Evolutionary conservation across 2,113 vertebrate genomes (phyloP).

Genomic region (Cyphomyrus discorhynchus): DNA sequence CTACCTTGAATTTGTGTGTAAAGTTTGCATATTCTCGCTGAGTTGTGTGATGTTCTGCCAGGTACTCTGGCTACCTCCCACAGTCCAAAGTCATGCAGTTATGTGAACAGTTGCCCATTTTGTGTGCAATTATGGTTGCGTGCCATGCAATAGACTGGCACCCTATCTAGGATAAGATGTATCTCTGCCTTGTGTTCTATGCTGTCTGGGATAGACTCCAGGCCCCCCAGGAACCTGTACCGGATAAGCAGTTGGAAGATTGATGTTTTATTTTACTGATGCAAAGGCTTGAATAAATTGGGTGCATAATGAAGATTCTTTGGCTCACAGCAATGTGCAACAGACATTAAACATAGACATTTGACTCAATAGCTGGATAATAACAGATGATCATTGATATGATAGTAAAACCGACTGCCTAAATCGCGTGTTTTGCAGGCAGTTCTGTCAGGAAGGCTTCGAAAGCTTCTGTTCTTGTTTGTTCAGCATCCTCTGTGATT

Average conservation of each 20-base stretch:
- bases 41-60: not conserved
- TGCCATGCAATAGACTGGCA: not conserved
- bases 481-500: not conserved
- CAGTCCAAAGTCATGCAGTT: not conserved
- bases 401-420: not conserved
- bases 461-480: not conserved
- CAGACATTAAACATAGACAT: not conserved
- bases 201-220: not conserved
- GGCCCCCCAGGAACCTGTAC: not conserved
- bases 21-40: not conserved
- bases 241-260: not conserved
- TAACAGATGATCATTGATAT: not conserved
- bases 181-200: not conserved
- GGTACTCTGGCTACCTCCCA: not conserved
- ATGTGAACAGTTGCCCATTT: not conserved
- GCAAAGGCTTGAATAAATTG: not conserved
- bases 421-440: not conserved
- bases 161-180: not conserved
- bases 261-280: slow-evolving; percentile 3
- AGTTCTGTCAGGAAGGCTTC: not conserved
- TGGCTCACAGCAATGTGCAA: not conserved
- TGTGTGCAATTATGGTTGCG: not conserved
- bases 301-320: not conserved
- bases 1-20: not conserved
- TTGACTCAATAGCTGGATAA: not conserved